phyloP scores from a whole-genome alignment of 2,888 invertebrate species.

The Hydriomena furcata region DNA sequence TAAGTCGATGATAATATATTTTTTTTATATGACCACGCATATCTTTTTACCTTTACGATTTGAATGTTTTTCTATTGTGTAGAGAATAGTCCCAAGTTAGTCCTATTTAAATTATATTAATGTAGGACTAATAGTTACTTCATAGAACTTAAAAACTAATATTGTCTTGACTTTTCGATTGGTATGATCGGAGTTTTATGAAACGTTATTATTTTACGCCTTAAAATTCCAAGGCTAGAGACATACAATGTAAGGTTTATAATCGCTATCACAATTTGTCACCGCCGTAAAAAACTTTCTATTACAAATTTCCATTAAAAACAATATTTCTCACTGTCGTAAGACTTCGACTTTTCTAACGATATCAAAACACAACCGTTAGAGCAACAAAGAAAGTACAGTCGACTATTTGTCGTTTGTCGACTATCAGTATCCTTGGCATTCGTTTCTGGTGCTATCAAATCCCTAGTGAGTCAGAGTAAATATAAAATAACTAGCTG shows the following conservation, averaged over 20 bases:
- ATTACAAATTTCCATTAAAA: constrained; percentile 56
- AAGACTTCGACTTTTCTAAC: constrained; percentile 68
- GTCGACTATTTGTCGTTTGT: constrained; percentile 59
- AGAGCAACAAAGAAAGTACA: constrained; percentile 72
- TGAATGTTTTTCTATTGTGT: too few relatives aligned
- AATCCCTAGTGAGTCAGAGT: neutral
- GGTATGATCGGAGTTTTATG: too few relatives aligned
- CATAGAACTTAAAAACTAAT: too few relatives aligned
- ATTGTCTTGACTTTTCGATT: too few relatives aligned
- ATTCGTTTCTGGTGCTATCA: neutral
- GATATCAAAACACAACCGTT: constrained; percentile 79
- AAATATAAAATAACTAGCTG: neutral
- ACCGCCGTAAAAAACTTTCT: constrained; percentile 59
- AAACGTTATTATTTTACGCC: too few relatives aligned
- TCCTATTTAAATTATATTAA: too few relatives aligned
- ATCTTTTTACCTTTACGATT: too few relatives aligned
- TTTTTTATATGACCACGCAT: too few relatives aligned
- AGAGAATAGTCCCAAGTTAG: too few relatives aligned
- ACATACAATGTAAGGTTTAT: constrained; percentile 44
- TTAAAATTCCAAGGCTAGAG: too few relatives aligned
- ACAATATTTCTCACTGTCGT: constrained; percentile 72
- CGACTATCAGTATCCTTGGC: constrained; percentile 7
- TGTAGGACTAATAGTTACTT: too few relatives aligned
- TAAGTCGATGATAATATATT: too few relatives aligned
- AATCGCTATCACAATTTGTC: constrained; percentile 59